Evolutionary conservation across 2,797 vertebrate species (phyloP), one percentile per base, ranked within the genome.

Genomic region (Phoebastria nigripes): DNA sequence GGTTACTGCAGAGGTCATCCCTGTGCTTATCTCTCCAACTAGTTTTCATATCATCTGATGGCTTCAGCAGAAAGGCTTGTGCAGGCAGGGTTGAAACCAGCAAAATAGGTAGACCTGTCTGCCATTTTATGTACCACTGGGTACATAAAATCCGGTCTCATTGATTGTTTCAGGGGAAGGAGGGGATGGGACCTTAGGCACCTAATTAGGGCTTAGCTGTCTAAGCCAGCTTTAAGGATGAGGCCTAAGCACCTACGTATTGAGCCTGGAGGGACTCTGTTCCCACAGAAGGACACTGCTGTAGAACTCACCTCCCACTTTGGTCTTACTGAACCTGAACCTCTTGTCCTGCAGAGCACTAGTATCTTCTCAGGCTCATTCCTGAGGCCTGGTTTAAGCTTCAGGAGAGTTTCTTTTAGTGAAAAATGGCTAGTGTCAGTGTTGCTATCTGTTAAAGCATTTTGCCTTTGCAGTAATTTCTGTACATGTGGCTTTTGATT

Each of bases 241-340:
- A 63, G 63, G 33, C 28, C 1, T 6, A 67, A 67, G n/a, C 21
- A 78, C 12, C 31, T 59, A 8, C 0, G 0, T 3, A 19, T 6
- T n/a, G 49, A 91, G 21, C 28, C 26, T 58, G 46, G 41, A 87
- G 37, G 28, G 35, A 29, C 67, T 70, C 61, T 52, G 15, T 67
- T 88, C 47, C 82, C 62, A 39, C 33, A 44, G 54, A 59, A 73
- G 15, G 79, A 39, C 21, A 6, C 20, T 25, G 14, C n/a, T 49
- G 15, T 52, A 9, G 46, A 81, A 17, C 55, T 87, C 35, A 14
- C 16, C 15, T 90, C n/a, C 39, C 13, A 21, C 18, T 89, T 88
- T 7, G 6, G 28, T 72, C 26, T 84, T 39, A 56, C 29, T 2
- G 11, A 59, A 55, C n/a, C 44, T 41, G 71, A 85, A 61, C 44